Conservation (phyloP, 2,113 vertebrate species). For the Cyphomyrus plagiostoma region DNA sequence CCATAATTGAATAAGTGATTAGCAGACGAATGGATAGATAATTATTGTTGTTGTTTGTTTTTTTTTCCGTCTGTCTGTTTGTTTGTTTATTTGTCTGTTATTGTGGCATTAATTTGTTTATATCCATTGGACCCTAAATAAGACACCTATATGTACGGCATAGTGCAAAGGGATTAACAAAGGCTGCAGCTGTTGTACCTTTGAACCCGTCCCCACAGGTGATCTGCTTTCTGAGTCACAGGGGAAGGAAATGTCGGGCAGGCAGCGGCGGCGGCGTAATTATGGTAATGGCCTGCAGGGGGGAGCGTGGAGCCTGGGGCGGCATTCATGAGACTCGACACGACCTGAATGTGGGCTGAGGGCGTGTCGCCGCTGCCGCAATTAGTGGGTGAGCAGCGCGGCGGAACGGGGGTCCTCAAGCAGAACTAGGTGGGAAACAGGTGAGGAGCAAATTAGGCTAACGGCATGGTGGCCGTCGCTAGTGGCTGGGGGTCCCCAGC, state of each 20-base stretch:
- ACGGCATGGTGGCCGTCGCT: neutral
- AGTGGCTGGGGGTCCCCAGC: neutral
- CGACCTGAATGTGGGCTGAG: conserved; percentile 36
- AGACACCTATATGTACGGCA: neutral
- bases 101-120: neutral
- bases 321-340: conserved; percentile 31
- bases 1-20: neutral
- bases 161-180: neutral
- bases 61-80: neutral
- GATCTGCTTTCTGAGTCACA: neutral
- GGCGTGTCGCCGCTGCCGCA: conserved; percentile 6
- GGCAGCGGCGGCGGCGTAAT: neutral
- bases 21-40: neutral
- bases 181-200: neutral
- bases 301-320: conserved; percentile 9
- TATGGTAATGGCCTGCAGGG: neutral
- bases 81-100: neutral
- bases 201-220: neutral
- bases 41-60: neutral
- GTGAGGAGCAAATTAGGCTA: conserved; percentile 30
- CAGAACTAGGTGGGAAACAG: conserved; percentile 35
- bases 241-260: neutral
- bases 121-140: neutral
- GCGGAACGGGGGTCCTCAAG: conserved; percentile 40
- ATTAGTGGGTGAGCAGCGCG: conserved; percentile 25